Evolutionary conservation across 2,797 vertebrate genomes (phyloP), one percentile per base, ranked within the genome.

Genomic region (Amniataba percoides): DNA sequence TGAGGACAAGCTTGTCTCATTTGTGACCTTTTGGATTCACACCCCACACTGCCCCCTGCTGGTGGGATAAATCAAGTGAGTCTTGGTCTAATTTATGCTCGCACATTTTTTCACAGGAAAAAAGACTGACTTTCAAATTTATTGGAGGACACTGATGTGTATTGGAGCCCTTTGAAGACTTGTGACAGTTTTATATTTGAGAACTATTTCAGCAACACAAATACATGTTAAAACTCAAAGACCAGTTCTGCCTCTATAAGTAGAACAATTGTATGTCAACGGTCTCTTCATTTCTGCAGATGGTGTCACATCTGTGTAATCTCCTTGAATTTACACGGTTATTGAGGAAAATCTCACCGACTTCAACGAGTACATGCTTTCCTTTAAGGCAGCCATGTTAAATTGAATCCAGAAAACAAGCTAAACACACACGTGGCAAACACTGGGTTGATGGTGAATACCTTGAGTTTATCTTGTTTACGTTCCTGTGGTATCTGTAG

Each of bases 1-100:
- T 18, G 77, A 73, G 34, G 63, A 4, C 59, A 68, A 7, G 4
- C 10, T 61, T 14, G 5, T 7, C 40, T 36, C 25, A 3, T 42
- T 4, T 40, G 15, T 68, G 62, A 77, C 45, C 58, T 52, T 78
- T 49, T 58, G n/a, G 58, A 66, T 49, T 19, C 25, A 31, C 77
- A 74, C 4, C 31, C 71, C 46, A 84, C 46, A 71, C 1, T 19
- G 67, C 87, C 90, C 80, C 74, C 91, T 90, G 39, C 81, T 91
- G 92, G 88, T 66, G 4, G 77, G 34, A 73, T 15, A 57, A n/a
- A 31, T 75, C 16, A 62, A 4, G 14, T 27, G 13, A 23, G 45
- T 53, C 16, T 49, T 59, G 14, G 34, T 25, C n/a, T 56, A 25
- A 63, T 55, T 25, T 53, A 56, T 23, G 6, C 36, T 3, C 23